Evolutionary conservation across 2,888 invertebrate genomes (phyloP).

Genomic region (Callinectes sapidus): DNA sequence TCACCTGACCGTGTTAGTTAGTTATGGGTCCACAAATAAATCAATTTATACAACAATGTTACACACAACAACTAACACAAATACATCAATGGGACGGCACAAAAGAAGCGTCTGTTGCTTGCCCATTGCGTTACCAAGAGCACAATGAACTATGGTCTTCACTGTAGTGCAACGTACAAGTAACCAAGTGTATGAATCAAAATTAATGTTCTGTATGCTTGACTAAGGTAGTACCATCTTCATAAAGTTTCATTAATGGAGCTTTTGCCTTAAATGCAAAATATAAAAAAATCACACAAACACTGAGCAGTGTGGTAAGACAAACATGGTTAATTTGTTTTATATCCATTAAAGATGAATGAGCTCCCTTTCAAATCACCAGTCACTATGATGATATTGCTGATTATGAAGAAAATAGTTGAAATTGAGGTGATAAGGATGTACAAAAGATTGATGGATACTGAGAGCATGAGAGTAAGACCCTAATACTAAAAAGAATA

Average conservation of each 20-base stretch:
- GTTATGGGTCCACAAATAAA: not conserved
- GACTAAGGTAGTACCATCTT: not conserved
- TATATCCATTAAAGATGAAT: too few relatives aligned
- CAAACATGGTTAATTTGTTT: too few relatives aligned
- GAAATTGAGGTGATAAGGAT: too few relatives aligned
- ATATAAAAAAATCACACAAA: too few relatives aligned
- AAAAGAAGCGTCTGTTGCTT: not conserved
- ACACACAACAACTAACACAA: not conserved
- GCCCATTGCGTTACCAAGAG: not conserved
- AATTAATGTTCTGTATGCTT: not conserved
- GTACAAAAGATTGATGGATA: too few relatives aligned
- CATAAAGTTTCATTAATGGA: not conserved
- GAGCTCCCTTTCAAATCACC: too few relatives aligned
- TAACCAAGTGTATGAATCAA: not conserved
- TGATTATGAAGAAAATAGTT: too few relatives aligned
- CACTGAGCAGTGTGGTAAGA: too few relatives aligned
- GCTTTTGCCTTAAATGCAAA: too few relatives aligned
- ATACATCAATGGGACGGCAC: not conserved
- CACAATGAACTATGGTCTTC: not conserved
- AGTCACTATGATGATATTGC: too few relatives aligned
- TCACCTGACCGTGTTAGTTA: not conserved
- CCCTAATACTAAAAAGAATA: too few relatives aligned
- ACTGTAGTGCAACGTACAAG: not conserved
- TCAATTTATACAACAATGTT: not conserved
- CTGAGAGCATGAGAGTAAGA: too few relatives aligned